Conservation (phyloP, 2,888 invertebrate species). For the Drosophila melanosoma region DNA sequence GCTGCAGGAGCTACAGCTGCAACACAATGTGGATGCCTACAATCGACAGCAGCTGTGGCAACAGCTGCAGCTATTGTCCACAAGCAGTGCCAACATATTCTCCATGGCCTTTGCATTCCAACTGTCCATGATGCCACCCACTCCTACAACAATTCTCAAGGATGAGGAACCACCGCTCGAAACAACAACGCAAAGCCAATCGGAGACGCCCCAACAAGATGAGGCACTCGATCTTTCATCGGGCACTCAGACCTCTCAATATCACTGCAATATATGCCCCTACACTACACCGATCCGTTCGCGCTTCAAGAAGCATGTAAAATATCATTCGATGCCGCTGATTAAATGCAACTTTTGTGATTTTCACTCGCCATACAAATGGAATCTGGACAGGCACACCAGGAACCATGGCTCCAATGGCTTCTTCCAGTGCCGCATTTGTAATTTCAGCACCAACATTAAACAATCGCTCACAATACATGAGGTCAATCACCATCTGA, state of each 20-base stretch:
- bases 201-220: conserved; percentile 33
- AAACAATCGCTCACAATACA: conserved; percentile 96
- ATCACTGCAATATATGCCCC: conserved; percentile 94
- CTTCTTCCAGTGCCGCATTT: conserved; percentile 92
- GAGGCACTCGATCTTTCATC: conserved; percentile 40
- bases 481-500: conserved; percentile 94
- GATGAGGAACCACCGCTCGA: conserved; percentile 39
- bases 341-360: conserved; percentile 97
- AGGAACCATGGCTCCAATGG: conserved; percentile 95
- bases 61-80: conserved; percentile 55
- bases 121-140: conserved; percentile 58
- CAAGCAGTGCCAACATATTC: conserved; percentile 63
- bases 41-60: conserved; percentile 78
- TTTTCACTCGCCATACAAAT: conserved; percentile 95
- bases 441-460: conserved; percentile 96
- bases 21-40: conserved; percentile 66
- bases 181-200: conserved; percentile 65
- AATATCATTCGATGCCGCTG: conserved; percentile 97
- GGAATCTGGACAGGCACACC: conserved; percentile 97
- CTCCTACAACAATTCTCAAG: not conserved
- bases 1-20: conserved; percentile 79
- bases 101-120: conserved; percentile 81
- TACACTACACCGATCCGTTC: conserved; percentile 96
- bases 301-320: conserved; percentile 95
- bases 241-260: conserved; percentile 84